Evolutionary conservation across 2,888 invertebrate species (phyloP), one percentile per base, ranked within the genome.

Genomic region (Rhaphigaster nebulosa): DNA sequence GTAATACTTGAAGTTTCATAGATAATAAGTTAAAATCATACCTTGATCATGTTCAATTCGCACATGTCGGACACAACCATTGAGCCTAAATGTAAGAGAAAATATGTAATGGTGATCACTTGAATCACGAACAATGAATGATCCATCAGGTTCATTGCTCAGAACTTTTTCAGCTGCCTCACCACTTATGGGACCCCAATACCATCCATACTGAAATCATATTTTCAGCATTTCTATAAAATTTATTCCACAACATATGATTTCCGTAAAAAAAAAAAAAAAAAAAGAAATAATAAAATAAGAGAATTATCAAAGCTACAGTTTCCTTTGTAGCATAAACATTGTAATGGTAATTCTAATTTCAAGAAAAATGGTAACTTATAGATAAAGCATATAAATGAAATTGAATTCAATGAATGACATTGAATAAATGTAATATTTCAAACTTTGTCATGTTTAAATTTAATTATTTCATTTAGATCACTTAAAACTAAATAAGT

Each of bases 81-180:
- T 98, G 92, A 98, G 95, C 94, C 98, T 98, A 94, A 98, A 98
- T 52, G 98, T 98, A 93, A 98, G 95, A 88, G 98, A 98, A 94
- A 98, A 98, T 93, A 98, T 98, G 94, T 98, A 98, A 94, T 98
- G 98, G 94, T 98, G 97, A 94, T 98, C 98, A 93, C 98, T 98
- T 94, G 98, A 98, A 93, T 98, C 98, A 92, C 98, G 96, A 26
- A 98, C 98, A 92, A 98, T 97, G 93, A 98, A 98, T 29, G 98
- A 98, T 18, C 98, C 98, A 93, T 98, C 98, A 1, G 98, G 98
- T 94, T 98, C 98, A 93, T 97, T 97, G 8, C 97, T 97, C 88
- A 98, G 94, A 92, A 98, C 96, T 94, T 97, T 98, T 94, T 98
- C 98, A 1, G 98, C 98, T 91, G 97, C 96, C 94, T 98, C 98